Conservation (phyloP, 30 jellyfish, hydroid and myxozoan species). For the Aurelia aurita region DNA sequence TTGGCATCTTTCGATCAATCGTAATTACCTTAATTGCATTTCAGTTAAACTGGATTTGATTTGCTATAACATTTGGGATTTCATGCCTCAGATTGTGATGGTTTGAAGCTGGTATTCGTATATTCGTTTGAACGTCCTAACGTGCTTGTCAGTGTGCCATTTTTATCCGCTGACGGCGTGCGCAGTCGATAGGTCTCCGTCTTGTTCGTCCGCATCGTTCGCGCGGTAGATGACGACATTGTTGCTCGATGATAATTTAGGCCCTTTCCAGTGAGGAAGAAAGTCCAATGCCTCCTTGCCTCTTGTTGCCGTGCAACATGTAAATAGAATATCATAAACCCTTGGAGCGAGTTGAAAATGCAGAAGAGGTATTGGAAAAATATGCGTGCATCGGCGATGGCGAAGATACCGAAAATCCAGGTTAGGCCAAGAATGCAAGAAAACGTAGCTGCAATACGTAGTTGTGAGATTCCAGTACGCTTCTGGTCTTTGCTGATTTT, state of each 20-base stretch:
- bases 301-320: conserved; percentile 57
- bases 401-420: conserved; percentile 71
- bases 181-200: background rate
- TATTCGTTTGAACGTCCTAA: background rate
- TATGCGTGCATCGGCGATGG: conserved; percentile 59
- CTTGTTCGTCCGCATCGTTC: background rate
- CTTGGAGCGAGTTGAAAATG: conserved; percentile 70
- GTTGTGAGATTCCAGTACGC: conserved; percentile 47
- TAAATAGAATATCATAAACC: conserved; percentile 41
- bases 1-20: too few relatives aligned
- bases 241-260: conserved; percentile 55
- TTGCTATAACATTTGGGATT: too few relatives aligned
- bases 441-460: conserved; percentile 55
- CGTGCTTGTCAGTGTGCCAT: background rate
- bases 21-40: too few relatives aligned
- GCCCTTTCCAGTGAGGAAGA: conserved; percentile 58
- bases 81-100: too few relatives aligned
- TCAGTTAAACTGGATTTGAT: too few relatives aligned
- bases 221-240: conserved; percentile 11
- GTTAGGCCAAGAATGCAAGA: conserved; percentile 72
- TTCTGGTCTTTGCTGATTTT: conserved; percentile 47
- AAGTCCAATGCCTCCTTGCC: conserved; percentile 61
- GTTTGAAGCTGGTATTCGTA: too few relatives aligned
- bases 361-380: conserved; percentile 64
- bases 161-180: background rate